These are phyloP conservation scores for Orius insidiosus DNA, from an alignment of 1,140 invertebrate species.

Conservation along the genomic window DNA sequence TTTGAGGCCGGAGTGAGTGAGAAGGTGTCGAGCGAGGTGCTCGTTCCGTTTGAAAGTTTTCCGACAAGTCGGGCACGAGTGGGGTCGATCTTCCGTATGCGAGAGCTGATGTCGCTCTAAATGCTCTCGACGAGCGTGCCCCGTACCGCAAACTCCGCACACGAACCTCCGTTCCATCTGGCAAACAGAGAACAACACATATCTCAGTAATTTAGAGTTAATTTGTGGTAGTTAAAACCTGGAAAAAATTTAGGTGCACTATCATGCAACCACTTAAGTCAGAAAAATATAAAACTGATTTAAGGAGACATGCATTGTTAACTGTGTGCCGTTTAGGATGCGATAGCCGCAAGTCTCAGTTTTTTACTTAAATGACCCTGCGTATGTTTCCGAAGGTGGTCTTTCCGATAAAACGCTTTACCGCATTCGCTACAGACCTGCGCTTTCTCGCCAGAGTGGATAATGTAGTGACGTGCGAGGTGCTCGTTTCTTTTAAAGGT, in stretches of 20 bases:
- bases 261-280: background rate
- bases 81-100: constrained; percentile 26
- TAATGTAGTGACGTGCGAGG: constrained; percentile 58
- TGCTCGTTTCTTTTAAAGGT: constrained; percentile 62
- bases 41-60: constrained; percentile 73
- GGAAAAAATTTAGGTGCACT: background rate
- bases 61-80: constrained; percentile 62
- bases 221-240: background rate
- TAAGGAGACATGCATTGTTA: constrained; percentile 1
- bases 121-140: constrained; percentile 22
- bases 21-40: constrained; percentile 62
- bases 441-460: constrained; percentile 64
- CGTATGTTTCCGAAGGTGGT: constrained; percentile 43
- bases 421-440: constrained; percentile 41
- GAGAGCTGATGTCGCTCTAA: constrained; percentile 21
- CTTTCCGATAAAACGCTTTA: constrained; percentile 68
- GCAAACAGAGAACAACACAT: constrained; percentile 5
- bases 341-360: constrained; percentile 12
- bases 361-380: constrained; percentile 53
- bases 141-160: constrained; percentile 23
- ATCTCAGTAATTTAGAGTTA: constrained; percentile 1
- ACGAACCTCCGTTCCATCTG: constrained; percentile 18
- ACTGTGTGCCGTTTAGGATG: constrained; percentile 4
- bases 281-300: constrained; percentile 2
- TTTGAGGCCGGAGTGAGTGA: constrained; percentile 70